Evolutionary conservation across 2,797 vertebrate genomes (phyloP), one percentile per base, ranked within the genome.

Genomic region (Dicrostonyx torquatus): DNA sequence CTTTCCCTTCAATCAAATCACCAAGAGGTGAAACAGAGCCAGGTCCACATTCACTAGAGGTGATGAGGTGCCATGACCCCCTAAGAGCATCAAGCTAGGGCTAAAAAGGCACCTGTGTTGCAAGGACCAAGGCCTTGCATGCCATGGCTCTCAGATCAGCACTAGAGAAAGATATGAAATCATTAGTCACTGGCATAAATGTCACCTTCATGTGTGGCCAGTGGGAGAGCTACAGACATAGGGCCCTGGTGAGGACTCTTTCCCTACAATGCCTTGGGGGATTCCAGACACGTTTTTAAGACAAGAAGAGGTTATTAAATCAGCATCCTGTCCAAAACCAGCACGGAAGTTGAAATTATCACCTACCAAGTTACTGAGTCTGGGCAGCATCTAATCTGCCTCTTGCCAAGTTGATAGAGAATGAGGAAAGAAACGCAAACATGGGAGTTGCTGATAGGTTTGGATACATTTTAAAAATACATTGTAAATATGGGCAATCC

Each of bases 381-480:
- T 95, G 90, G 53, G 90, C 83, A 94, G 34, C 50, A 83, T 73
- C 40, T 77, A 82, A 91, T 93, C 53, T 7, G 1, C 72, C 70
- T 77, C 87, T 82, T 90, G 89, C 90, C 93, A 92, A 88, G 58
- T 3, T 82, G 43, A 93, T 13, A 66, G 77, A 64, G 31, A 34
- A 89, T 3, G 12, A 96, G 55, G 64, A 72, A 91, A 90, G 79
- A 92, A 84, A 87, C 17, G 15, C 29, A 87, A 73, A 55, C 72
- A 70, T 75, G 64, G 72, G 72, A 92, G 86, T 62, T 84, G 50
- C 72, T 60, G 87, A 48, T 15, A 93, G 64, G 62, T 1, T 88
- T 22, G 70, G 86, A 86, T 64, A 80, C 37, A 80, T 79, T 92
- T 89, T 1, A 53, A 93, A 95, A 90, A 45, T 14, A 43, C 17